Evolutionary conservation across 1,140 invertebrate species (phyloP).

Genomic region (Oryctes rhinoceros): DNA sequence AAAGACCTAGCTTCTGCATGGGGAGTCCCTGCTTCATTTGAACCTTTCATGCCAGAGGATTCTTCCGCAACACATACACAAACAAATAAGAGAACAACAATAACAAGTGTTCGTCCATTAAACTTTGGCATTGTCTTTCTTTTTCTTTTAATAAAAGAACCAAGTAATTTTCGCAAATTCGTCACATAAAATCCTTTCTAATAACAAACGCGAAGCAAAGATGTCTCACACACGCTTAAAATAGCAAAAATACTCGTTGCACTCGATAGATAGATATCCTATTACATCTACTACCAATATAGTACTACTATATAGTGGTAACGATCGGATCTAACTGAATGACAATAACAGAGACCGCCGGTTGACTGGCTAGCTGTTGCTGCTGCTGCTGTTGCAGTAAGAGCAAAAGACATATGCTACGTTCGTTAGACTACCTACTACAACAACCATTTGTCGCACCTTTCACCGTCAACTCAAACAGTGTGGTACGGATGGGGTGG

Average conservation of each 20-base stretch:
- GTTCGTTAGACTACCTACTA: slow-evolving; percentile 14
- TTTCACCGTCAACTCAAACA: slow-evolving; percentile 3
- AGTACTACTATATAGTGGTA: neutral
- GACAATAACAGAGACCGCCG: neutral
- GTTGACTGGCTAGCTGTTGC: too few relatives aligned
- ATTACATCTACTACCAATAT: neutral
- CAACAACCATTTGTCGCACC: slow-evolving; percentile 8
- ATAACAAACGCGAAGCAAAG: too few relatives aligned
- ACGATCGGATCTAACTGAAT: slow-evolving; percentile 12
- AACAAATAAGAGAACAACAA: neutral
- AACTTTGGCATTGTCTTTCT: neutral
- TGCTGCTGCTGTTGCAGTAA: slow-evolving; percentile 10
- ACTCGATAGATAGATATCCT: neutral
- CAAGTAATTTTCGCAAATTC: too few relatives aligned
- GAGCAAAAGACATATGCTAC: slow-evolving; percentile 14
- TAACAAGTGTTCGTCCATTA: neutral
- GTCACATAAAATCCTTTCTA: too few relatives aligned
- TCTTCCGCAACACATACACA: slow-evolving; percentile 2
- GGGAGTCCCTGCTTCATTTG: neutral
- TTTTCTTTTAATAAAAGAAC: neutral
- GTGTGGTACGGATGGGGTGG: slow-evolving; percentile 12
- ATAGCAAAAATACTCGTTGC: neutral
- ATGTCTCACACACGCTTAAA: too few relatives aligned
- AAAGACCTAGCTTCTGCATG: neutral
- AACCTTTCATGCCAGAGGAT: neutral